Evolutionary conservation across 2,797 vertebrate genomes (phyloP), one percentile per base, ranked within the genome.

Genomic region (Aeoliscus strigatus): DNA sequence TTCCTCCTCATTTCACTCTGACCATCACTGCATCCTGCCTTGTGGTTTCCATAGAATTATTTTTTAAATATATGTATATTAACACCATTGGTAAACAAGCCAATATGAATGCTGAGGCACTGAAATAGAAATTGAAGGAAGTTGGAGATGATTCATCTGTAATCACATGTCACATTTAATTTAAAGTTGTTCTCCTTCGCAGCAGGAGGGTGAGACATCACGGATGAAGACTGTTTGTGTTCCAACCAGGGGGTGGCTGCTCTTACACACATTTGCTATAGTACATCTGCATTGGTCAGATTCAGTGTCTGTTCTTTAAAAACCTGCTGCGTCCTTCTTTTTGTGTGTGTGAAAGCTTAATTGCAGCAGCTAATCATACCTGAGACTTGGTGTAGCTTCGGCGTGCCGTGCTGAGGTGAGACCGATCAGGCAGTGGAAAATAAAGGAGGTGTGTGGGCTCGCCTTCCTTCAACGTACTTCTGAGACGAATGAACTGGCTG

Each of bases 351-450:
- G 51, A 66, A 58, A 60, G 69, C 71, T 75, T 82, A 81, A 81
- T 84, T 80, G 73, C 53, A 71, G 58, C 66, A 70, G 76, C 77
- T 79, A 81, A 82, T 84, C 70, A 79, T 70, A 56, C 74, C 71
- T 68, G 43, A 77, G 77, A 75, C 70, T 63, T 60, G 68, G 36
- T 68, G 71, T 79, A 77, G 77, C 73, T 78, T 65, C 72, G 66
- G 70, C 71, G 51, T 46, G 73, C 62, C 37, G 24, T 54, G 52
- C 62, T 77, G 75, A 79, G 67, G 75, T 82, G 71, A 79, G 67
- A 45, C 65, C 53, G 72, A 74, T 70, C 62, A 54, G 30, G 51
- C 51, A 32, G 53, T 59, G 53, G 55, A 70, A 77, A 72, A 70
- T 61, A 76, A 64, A 78, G 73, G 69, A 73, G 72, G 68, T 67